Evolutionary conservation across 2,113 vertebrate species (phyloP), one percentile per base, ranked within the genome.

Genomic region (Epinephelus moara): DNA sequence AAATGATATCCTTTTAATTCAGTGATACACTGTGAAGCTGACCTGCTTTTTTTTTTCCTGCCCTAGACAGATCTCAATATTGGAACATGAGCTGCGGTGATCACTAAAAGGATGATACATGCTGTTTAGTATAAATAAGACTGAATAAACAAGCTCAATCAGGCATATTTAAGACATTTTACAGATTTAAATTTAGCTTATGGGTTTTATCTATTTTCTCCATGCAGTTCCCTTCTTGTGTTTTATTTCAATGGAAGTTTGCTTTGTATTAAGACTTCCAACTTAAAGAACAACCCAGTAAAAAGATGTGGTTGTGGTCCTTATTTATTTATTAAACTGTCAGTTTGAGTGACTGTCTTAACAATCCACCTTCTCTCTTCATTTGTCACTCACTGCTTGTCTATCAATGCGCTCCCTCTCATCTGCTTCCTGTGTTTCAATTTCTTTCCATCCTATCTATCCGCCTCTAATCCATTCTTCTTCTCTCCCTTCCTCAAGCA

Each of bases 321-420:
- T 50, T 45, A 59, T 59, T 45, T 33, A 59, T 59, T 45, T 60
- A 53, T 66, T 37, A 30, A 76, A 61, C 53, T 77, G 67, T 60
- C 68, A 59, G 30, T 50, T 23, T 69, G 70, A 82, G 61, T 37
- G 72, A 73, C 55, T 45, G 42, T 66, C 25, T 70, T 42, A 66
- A 49, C 2, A 1, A 78, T 37, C 30, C 60, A 70, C 25, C 1
- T 8, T 27, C 62, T 40, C 52, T 73, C 73, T 59, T 13, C 42
- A 70, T 78, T 85, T 80, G 66, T 75, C 75, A 82, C 79, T 72
- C 59, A 64, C 40, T 69, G 64, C 45, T 60, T 4, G 64, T 49
- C 42, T 49, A 64, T 78, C 86, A 68, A 4, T 7, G 33, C 0
- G 8, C 62, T 42, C 57, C 27, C 42, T 59, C 40, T 55, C 30